These are phyloP conservation scores for Virgularia gustaviana DNA, from an alignment of 92 coral and sea anemone genomes.

Conservation along the genomic window DNA sequence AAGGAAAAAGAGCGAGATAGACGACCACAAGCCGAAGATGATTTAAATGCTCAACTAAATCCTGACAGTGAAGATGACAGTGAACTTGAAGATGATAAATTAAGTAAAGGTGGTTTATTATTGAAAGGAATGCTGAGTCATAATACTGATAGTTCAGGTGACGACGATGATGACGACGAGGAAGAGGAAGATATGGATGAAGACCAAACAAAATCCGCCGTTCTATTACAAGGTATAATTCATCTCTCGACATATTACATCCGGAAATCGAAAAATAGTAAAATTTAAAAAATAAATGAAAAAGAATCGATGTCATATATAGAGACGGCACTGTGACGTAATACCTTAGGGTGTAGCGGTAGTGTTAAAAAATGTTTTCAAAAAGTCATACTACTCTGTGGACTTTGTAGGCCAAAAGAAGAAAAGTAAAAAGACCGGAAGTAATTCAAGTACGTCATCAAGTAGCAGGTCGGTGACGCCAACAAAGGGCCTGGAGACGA, in stretches of 20 bases:
- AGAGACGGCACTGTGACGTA: background rate
- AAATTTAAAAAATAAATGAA: background rate
- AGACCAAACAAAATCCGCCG: slow-evolving; percentile 84
- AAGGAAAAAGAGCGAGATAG: slow-evolving; percentile 40
- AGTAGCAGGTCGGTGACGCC: slow-evolving; percentile 98
- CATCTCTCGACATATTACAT: too few species aligned
- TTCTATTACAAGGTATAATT: slow-evolving; percentile 84
- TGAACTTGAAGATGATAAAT: slow-evolving; percentile 83
- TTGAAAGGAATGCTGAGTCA: slow-evolving; percentile 80
- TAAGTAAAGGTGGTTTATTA: slow-evolving; percentile 84
- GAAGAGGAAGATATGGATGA: slow-evolving; percentile 77
- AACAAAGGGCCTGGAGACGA: slow-evolving; percentile 56
- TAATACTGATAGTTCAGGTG: slow-evolving; percentile 75
- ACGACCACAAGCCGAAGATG: slow-evolving; percentile 88
- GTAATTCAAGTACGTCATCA: slow-evolving; percentile 88
- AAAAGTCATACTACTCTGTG: background rate
- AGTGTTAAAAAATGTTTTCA: too few species aligned
- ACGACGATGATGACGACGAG: slow-evolving; percentile 75
- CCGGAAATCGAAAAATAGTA: background rate
- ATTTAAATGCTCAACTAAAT: slow-evolving; percentile 70
- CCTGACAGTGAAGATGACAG: slow-evolving; percentile 74
- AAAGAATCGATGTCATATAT: background rate
- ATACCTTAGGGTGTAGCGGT: too few species aligned
- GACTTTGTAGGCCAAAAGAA: slow-evolving; percentile 70
- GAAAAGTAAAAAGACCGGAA: slow-evolving; percentile 65